Evolutionary conservation across 1,140 invertebrate species (phyloP), one percentile per base, ranked within the genome.

Genomic region (Steinernema feltiae): DNA sequence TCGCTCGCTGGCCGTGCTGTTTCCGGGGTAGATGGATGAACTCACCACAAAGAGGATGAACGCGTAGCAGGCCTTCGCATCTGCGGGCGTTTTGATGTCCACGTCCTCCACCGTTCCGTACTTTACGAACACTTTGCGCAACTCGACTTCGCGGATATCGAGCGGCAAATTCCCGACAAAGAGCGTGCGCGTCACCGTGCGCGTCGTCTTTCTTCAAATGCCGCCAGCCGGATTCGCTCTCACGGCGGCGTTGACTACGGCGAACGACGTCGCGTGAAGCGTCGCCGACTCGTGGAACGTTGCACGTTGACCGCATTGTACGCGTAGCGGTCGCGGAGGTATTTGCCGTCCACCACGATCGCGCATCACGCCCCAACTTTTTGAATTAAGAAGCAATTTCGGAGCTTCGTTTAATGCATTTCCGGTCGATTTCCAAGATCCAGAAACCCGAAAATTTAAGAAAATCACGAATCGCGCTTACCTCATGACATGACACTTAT

Each of bases 141-240:
- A 70, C 46, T 80, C 78, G 1, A 94, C 93, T 86, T 98, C 95
- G 30, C 93, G 92, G 80, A 98, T 98, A 80, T 95, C 95, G n/a
- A 96, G 93, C 88, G 98, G 95, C 48, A 99, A 88, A 88, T 98
- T 99, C 29, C 95, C 96, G 73, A 97, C 94, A 89, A 99, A 98
- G 1, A 99, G 88, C 0, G 95, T 98, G 81, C 96, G 89, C 0
- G 95, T 98, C 0, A 95, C 94, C n/a, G n/a, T 78, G 74, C 18
- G 30, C 30, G 29, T 79, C 78, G 24, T 74, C 78, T 30, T 79
- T 32, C 32, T 79, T 79, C 0, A 79, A 53, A 63, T 63, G 53
- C 18, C 72, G n/a, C 78, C 78, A 79, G 15, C 24, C 53, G 53
- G 53, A 63, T 3, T 12, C 24, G 53, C 15, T 63, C 7, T 27